Percentiles rank a stretch among this genome's conserved stretches.
phyloP scores from a whole-genome alignment of 2,113 vertebrate genomes.

The Gyps fulvus region DNA sequence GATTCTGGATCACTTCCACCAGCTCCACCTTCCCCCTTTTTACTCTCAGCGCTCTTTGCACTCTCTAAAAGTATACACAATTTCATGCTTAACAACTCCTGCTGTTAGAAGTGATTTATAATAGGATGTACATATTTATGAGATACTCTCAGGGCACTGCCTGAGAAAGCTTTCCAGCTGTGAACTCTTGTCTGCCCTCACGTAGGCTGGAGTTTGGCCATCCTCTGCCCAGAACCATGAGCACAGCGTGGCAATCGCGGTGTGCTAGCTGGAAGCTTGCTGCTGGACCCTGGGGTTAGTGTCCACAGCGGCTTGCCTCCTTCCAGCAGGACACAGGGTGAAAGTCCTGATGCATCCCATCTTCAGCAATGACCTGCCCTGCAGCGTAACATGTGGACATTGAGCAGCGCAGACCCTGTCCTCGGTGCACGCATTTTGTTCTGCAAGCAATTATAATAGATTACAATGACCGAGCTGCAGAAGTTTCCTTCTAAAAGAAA shows the following conservation, averaged over 20 bases:
- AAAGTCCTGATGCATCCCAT: accelerated
- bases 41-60: not conserved
- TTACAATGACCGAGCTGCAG: accelerated
- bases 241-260: accelerated
- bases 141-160: not conserved
- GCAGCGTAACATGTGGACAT: accelerated
- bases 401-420: not conserved
- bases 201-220: not conserved
- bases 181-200: not conserved
- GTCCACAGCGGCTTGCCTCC: accelerated
- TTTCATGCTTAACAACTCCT: not conserved
- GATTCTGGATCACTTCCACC: not conserved
- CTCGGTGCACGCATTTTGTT: accelerated
- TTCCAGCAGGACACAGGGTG: accelerated
- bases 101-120: not conserved
- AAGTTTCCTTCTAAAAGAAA: not conserved
- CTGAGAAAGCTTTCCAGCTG: not conserved
- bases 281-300: accelerated
- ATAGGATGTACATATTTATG: not conserved
- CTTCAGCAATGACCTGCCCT: not conserved
- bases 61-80: not conserved
- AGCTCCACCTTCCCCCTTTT: not conserved
- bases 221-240: not conserved
- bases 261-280: accelerated
- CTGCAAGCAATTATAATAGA: not conserved